These are phyloP conservation scores for Rhagophthalmus giganteus DNA, from an alignment of 2,888 invertebrate genomes.

Conservation along the genomic window DNA sequence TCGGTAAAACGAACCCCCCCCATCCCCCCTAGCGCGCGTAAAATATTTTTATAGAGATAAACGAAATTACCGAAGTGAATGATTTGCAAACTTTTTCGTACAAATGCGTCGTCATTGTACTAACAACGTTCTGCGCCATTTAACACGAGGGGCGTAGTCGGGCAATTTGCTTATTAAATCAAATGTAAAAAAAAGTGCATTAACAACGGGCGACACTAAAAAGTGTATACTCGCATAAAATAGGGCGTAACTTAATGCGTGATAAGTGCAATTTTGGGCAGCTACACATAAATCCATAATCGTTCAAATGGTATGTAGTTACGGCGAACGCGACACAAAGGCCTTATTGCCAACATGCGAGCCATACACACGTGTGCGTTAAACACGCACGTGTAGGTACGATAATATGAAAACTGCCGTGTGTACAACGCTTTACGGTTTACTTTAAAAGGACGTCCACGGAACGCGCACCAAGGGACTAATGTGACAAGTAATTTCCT, in stretches of 20 bases:
- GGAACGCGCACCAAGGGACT: constrained; percentile 24
- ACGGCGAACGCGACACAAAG: constrained; percentile 15
- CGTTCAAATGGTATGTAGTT: constrained; percentile 21
- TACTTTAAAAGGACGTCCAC: constrained; percentile 12
- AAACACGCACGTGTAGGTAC: constrained; percentile 36
- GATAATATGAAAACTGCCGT: constrained; percentile 25
- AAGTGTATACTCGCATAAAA: constrained; percentile 17
- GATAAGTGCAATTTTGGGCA: constrained; percentile 26
- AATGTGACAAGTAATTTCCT: constrained; percentile 37
- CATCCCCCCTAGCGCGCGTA: no score
- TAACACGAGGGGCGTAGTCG: constrained; percentile 24
- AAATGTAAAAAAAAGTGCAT: constrained; percentile 27
- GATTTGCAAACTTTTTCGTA: constrained; percentile 3
- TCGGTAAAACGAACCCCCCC: no score
- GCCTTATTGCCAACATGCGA: constrained; percentile 24
- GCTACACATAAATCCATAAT: constrained; percentile 30
- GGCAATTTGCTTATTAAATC: constrained; percentile 34
- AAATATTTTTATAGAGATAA: not conserved
- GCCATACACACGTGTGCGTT: constrained; percentile 33
- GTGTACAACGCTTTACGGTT: constrained; percentile 26
- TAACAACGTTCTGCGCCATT: constrained; percentile 12
- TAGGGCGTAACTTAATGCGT: constrained; percentile 24
- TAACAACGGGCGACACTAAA: constrained; percentile 23
- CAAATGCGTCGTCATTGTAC: constrained; percentile 4
- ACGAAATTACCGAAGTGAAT: constrained; percentile 10